These are phyloP conservation scores for Hemithea aestivaria DNA, from an alignment of 2,888 invertebrate species.

Conservation along the genomic window DNA sequence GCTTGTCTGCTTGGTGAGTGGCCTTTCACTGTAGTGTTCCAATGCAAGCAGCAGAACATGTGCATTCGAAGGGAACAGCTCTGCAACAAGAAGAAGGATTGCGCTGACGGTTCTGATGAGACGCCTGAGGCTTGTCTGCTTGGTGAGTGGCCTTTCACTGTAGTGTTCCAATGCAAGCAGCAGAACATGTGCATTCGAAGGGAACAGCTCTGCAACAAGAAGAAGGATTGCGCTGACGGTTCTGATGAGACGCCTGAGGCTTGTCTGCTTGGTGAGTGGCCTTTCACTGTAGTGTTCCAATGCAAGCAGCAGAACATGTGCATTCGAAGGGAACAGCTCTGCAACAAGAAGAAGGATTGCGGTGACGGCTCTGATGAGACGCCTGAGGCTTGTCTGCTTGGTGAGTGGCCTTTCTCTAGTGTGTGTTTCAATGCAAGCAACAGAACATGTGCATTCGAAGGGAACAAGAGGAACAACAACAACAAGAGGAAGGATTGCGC, in stretches of 20 bases:
- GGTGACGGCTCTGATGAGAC: conserved; percentile 85
- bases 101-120: conserved; percentile 87
- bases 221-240: conserved; percentile 84
- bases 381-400: conserved; percentile 47
- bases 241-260: conserved; percentile 82
- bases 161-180: conserved; percentile 80
- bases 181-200: conserved; percentile 75
- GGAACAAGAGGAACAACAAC: conserved; percentile 41
- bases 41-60: conserved; percentile 78
- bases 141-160: conserved; percentile 43
- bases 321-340: conserved; percentile 55
- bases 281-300: conserved; percentile 60
- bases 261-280: conserved; percentile 42
- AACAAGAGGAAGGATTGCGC: conserved; percentile 82
- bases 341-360: conserved; percentile 82
- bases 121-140: conserved; percentile 49
- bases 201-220: conserved; percentile 60
- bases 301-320: conserved; percentile 79
- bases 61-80: conserved; percentile 59
- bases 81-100: conserved; percentile 80
- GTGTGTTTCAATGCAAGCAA: conserved; percentile 81
- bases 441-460: conserved; percentile 75
- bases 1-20: conserved; percentile 47
- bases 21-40: conserved; percentile 38
- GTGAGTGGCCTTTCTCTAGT: conserved; percentile 30